These are phyloP conservation scores for Doryteuthis pealeii DNA, from an alignment of 1,140 invertebrate genomes.

Conservation along the genomic window DNA sequence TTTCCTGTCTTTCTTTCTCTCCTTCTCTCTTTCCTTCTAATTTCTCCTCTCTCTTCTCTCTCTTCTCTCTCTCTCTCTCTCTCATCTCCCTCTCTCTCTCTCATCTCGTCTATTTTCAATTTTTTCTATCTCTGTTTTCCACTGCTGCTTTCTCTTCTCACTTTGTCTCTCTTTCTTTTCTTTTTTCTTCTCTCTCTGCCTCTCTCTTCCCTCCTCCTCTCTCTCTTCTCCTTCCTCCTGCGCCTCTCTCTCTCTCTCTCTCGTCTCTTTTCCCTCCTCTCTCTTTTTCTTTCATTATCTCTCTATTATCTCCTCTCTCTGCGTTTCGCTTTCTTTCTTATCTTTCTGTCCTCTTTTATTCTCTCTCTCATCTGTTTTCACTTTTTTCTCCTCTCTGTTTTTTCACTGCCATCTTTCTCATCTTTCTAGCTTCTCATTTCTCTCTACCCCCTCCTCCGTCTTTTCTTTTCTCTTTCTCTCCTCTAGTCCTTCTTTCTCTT, in stretches of 20 bases:
- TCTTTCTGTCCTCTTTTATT: background rate
- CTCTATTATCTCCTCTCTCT: background rate
- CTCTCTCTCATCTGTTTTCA: background rate
- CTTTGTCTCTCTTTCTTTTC: background rate
- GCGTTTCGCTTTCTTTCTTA: background rate
- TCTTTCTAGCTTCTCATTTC: background rate
- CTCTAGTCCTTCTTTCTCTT: background rate
- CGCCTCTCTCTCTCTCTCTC: background rate
- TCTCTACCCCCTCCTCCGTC: background rate
- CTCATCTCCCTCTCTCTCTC: background rate
- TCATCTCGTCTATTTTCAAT: background rate
- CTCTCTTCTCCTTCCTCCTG: background rate
- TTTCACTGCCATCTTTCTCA: background rate
- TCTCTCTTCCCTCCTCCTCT: background rate
- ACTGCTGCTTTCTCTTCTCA: background rate
- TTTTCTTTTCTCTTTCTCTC: background rate
- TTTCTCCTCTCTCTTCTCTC: background rate
- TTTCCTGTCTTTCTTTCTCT: background rate
- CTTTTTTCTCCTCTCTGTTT: background rate
- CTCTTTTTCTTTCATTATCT: background rate
- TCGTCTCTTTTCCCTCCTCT: background rate
- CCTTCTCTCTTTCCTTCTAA: background rate
- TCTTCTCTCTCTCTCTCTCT: background rate
- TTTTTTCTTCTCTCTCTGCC: background rate
- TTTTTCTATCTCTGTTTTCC: background rate